Evolutionary conservation across 2,888 invertebrate species (phyloP), one percentile per base, ranked within the genome.

Genomic region (Conistra vaccinii): DNA sequence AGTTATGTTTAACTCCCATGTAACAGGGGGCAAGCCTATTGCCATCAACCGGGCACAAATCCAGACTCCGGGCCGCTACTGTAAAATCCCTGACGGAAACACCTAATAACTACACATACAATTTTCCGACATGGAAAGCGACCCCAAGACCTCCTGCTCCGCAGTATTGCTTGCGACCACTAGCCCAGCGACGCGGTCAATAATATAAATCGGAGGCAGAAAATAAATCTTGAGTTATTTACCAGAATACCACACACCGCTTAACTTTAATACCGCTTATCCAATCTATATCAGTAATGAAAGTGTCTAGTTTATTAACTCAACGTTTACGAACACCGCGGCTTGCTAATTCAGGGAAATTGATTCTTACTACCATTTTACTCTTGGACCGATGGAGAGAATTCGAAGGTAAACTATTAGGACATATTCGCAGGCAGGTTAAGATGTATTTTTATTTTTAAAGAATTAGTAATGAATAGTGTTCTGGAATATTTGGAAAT

Each of bases 311-410:
- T 51, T 69, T n/a, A 66, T 75, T 69, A 75, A 67, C 55, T 55
- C 6, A 32, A 60, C 60, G 45, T 70, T 81, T 74, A 71, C 55
- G 57, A 74, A 51, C 63, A 57, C 42, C 51, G 48, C 53, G 17
- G 32, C 69, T 65, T 65, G 45, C 60, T 67, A 83, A 75, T 79
- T 79, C 61, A 73, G 62, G 72, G 65, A 82, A 78, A 78, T 74
- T 70, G 78, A 71, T 78, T 71, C 71, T 58, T 66, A 79, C 55
- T 68, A 51, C 67, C 58, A 78, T 58, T 58, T 75, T 72, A 39
- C 53, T 75, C 45, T 70, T 39, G 55, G 14, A 45, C 5, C 29
- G 29, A 60, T 73, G n/a, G 14, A 68, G 9, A 67, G 35, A 26
- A 65, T 57, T n/a, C 6, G 35, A 26, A 42, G 62, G 20, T 17